Evolutionary conservation across 2,113 vertebrate species (phyloP).

Genomic region (human (Homo sapiens)): DNA sequence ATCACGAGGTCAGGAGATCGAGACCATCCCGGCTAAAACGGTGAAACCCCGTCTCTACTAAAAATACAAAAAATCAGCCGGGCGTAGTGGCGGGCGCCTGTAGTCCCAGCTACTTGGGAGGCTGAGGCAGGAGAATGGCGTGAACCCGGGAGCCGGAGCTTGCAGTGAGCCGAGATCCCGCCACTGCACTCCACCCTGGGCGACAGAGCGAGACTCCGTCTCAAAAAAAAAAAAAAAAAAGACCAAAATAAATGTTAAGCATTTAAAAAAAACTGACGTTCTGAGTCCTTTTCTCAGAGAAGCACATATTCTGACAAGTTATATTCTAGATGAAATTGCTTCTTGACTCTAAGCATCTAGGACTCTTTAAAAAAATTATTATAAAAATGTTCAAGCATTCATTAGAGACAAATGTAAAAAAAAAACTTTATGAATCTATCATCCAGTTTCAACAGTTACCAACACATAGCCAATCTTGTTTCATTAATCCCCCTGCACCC

Average conservation of each 20-base stretch:
- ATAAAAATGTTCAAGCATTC: not conserved
- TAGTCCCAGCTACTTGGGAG: too few relatives aligned
- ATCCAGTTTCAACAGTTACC: not conserved
- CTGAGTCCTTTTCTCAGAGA: constrained; percentile 36
- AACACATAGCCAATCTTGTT: not conserved
- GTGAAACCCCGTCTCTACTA: too few relatives aligned
- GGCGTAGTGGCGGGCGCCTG: too few relatives aligned
- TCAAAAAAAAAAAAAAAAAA: too few relatives aligned
- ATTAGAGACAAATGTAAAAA: not conserved
- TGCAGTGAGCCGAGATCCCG: too few relatives aligned
- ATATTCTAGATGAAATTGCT: constrained; percentile 29
- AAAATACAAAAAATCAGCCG: too few relatives aligned
- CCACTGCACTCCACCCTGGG: too few relatives aligned
- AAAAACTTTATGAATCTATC: not conserved
- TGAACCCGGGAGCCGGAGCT: too few relatives aligned
- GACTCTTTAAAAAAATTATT: not conserved
- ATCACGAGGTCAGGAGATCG: too few relatives aligned
- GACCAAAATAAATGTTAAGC: constrained; percentile 23
- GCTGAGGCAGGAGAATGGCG: too few relatives aligned
- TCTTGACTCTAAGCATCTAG: constrained; percentile 20
- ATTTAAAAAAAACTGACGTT: not conserved
- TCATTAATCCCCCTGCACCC: not conserved
- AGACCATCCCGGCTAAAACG: too few relatives aligned
- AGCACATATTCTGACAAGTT: not conserved
- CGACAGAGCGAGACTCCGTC: too few relatives aligned